Evolutionary conservation across 2,113 vertebrate genomes (phyloP), one percentile per base, ranked within the genome.

Genomic region (Indicator indicator): DNA sequence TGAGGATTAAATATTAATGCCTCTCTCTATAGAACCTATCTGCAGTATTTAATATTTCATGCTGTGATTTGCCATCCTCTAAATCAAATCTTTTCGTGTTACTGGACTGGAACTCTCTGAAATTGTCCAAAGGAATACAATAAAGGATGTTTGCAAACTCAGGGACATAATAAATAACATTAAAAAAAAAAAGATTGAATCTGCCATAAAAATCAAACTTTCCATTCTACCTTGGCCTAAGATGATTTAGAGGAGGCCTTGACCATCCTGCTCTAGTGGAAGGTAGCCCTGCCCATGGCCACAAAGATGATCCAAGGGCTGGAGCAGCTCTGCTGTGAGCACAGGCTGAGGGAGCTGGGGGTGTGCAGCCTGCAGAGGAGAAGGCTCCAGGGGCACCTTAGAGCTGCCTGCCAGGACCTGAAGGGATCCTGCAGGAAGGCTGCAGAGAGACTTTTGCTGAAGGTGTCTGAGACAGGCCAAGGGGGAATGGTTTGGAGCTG

Each of bases 1-100:
- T 65, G 68, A 89, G 16, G 42, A 94, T 92, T 92, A 96, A 92
- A 94, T 96, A 94, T 96, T 94, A 83, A 95, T 92, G 33, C 52
- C 68, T 75, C 40, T 75, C 28, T 89, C 77, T 64, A 48, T 83
- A 92, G 59, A 86, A 60, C 4, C 44, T 91, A 88, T 72, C 54
- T 84, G 60, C 16, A 38, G 70, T 78, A 86, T 81, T 95, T 89
- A 96, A 95, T 95, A 95, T 95, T 95, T 95, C 64, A 95, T 92
- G 74, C 32, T 78, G 54, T 42, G 67, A 82, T 92, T 93, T 94
- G 44, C 80, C 44, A 54, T 89, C 65, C 80, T 79, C 73, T 90
- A 86, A 93, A 94, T 90, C 16, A 92, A 95, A 91, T 84, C 33
- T 12, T 86, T 76, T 50, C 75, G 79, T 65, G 81, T 82, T 79